phyloP scores from a whole-genome alignment of 2,113 vertebrate species.

The Limnothrissa miodon region DNA sequence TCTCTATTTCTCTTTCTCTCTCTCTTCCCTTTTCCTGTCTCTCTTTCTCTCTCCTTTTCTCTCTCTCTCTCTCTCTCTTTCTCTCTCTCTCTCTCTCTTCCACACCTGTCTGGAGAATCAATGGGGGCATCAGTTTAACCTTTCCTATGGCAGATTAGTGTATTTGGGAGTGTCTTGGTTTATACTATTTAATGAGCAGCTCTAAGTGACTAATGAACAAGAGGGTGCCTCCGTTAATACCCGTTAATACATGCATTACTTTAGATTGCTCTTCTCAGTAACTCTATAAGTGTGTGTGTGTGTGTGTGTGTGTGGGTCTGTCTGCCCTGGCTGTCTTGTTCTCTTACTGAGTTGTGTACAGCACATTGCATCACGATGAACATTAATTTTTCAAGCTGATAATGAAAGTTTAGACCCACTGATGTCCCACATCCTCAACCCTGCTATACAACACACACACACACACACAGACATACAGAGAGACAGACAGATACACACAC shows the following conservation, averaged over 20 bases:
- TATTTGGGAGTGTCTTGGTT: background rate
- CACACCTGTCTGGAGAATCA: background rate
- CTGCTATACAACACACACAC: background rate
- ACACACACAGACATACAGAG: background rate
- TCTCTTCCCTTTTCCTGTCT: no score
- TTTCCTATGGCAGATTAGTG: conserved; percentile 12
- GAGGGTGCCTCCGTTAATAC: background rate
- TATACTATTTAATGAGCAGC: background rate
- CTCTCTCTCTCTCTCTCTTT: background rate
- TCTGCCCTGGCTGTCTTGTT: background rate
- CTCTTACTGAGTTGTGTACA: background rate
- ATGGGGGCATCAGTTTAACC: conserved; percentile 4
- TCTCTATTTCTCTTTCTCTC: no score
- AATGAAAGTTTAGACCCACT: background rate
- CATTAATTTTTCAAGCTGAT: background rate
- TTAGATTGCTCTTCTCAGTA: background rate
- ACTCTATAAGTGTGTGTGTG: background rate
- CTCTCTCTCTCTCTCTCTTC: background rate
- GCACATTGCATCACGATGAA: background rate
- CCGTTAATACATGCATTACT: background rate
- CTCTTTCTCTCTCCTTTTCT: no score
- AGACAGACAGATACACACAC: no score
- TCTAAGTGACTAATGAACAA: background rate
- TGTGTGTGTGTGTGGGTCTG: background rate
- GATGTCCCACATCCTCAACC: background rate